phyloP scores from a whole-genome alignment of 2,113 vertebrate genomes.

The Urocynchramus pylzowi region DNA sequence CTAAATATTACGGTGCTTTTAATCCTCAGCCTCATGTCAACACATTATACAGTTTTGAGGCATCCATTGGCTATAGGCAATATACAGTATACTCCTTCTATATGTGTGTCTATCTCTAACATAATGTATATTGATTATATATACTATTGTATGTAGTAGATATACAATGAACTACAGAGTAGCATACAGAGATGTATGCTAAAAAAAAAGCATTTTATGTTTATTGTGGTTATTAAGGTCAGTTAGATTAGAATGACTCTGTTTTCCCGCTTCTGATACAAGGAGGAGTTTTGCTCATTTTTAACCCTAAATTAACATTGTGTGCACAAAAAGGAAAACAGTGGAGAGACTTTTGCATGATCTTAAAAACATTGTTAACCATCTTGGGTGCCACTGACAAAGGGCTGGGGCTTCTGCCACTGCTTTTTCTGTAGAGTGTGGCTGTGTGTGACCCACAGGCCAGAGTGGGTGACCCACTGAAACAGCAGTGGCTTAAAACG shows the following conservation, averaged over 20 bases:
- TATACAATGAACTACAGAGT: neutral
- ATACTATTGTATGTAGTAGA: neutral
- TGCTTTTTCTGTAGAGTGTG: neutral
- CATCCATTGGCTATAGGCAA: neutral
- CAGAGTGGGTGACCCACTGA: neutral
- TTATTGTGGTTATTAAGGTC: neutral
- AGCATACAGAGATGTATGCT: neutral
- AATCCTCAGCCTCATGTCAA: neutral
- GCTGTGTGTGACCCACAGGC: neutral
- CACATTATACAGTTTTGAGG: neutral
- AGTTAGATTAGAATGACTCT: neutral
- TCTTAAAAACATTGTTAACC: neutral
- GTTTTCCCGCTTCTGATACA: neutral
- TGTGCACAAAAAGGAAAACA: neutral
- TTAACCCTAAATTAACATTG: neutral
- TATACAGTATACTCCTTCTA: neutral
- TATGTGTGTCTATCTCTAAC: neutral
- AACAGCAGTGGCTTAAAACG: rapidly evolving
- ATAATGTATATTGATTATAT: neutral
- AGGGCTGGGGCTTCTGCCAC: neutral
- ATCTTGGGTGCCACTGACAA: neutral
- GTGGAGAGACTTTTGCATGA: rapidly evolving
- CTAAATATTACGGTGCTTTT: neutral
- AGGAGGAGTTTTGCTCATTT: neutral
- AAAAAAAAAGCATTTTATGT: neutral